phyloP scores from a whole-genome alignment of 2,888 invertebrate species.

The Drosophila quinaria region DNA sequence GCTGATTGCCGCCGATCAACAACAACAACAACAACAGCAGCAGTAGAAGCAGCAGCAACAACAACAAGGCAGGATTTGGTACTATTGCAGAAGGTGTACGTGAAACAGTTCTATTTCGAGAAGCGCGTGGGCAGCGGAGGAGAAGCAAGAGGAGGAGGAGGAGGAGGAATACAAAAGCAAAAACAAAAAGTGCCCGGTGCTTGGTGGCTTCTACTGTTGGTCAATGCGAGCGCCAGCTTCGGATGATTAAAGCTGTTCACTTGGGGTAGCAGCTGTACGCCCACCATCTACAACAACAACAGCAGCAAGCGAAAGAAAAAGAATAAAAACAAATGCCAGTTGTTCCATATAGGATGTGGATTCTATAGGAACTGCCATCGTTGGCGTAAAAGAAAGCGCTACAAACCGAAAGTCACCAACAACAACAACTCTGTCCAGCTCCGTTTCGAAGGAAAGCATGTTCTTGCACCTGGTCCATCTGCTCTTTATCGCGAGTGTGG shows the following conservation, averaged over 20 bases:
- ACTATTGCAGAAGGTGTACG: constrained; percentile 80
- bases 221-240: constrained; percentile 42
- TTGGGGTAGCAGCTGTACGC: constrained; percentile 28
- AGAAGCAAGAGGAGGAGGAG: constrained; percentile 49
- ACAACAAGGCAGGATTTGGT: constrained; percentile 36
- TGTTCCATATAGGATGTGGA: not conserved
- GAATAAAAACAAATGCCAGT: constrained; percentile 10
- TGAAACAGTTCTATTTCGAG: constrained; percentile 83
- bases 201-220: constrained; percentile 25
- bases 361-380: constrained; percentile 2
- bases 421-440: not conserved
- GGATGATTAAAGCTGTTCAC: constrained; percentile 73
- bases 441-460: constrained; percentile 40
- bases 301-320: not conserved
- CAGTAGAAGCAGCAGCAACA: not conserved
- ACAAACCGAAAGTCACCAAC: constrained; percentile 42
- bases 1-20: constrained; percentile 2
- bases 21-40: constrained; percentile 1
- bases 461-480: not conserved
- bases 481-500: not conserved
- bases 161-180: constrained; percentile 25
- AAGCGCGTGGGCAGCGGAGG: constrained; percentile 84
- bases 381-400: constrained; percentile 55
- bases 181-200: not conserved
- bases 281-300: constrained; percentile 18